A percentile compares a stretch with the other conserved stretches of the same genome.
Conservation (phyloP, 2,797 vertebrate genomes). For the Iguana delicatissima region DNA sequence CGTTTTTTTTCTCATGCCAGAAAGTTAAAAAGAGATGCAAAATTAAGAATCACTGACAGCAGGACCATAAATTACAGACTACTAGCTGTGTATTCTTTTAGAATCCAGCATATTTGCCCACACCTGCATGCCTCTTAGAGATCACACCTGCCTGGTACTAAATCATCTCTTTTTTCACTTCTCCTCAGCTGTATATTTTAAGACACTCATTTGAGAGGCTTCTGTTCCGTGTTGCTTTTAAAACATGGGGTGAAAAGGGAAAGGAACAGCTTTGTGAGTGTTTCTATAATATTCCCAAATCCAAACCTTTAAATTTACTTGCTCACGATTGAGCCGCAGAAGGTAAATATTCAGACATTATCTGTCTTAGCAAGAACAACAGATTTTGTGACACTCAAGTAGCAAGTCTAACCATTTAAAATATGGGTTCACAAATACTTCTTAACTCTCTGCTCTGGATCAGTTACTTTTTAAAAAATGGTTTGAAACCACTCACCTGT, state of each 20-base stretch:
- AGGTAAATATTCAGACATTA: slow-evolving; percentile 55
- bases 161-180: slow-evolving; percentile 4
- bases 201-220: slow-evolving; percentile 2
- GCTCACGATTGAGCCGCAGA: slow-evolving; percentile 51
- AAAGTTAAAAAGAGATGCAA: slow-evolving; percentile 52
- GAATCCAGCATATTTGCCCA: slow-evolving; percentile 37
- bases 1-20: slow-evolving; percentile 44
- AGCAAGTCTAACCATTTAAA: background rate
- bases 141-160: slow-evolving; percentile 25
- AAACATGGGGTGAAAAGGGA: background rate
- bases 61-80: slow-evolving; percentile 47
- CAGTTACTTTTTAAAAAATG: background rate
- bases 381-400: background rate
- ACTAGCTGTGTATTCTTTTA: slow-evolving; percentile 6
- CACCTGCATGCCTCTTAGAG: slow-evolving; percentile 35
- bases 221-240: background rate
- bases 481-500: background rate
- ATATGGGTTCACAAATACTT: background rate
- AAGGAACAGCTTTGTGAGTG: background rate
- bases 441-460: background rate
- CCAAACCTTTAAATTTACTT: slow-evolving; percentile 55
- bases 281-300: slow-evolving; percentile 27
- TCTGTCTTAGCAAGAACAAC: slow-evolving; percentile 19
- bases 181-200: slow-evolving; percentile 18
- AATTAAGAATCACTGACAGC: background rate